Percentiles rank a stretch among this genome's conserved stretches.
Conservation (phyloP, 2,797 vertebrate species). For the Hylomyscus alleni region DNA sequence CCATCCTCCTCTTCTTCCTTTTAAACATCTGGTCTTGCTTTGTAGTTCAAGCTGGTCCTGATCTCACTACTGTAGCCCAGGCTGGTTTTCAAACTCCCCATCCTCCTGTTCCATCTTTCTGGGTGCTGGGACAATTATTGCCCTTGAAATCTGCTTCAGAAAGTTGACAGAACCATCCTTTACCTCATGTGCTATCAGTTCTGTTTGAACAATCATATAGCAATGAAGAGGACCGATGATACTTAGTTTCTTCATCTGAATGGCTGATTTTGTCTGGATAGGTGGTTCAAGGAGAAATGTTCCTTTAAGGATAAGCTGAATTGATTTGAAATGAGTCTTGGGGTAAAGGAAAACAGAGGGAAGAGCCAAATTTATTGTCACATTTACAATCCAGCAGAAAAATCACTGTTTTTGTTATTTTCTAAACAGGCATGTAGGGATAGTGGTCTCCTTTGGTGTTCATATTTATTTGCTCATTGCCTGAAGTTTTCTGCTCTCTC, state of each 20-base stretch:
- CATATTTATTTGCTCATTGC: neutral
- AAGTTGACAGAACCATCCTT: neutral
- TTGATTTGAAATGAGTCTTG: neutral
- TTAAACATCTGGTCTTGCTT: neutral
- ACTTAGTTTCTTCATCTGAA: neutral
- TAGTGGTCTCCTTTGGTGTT: neutral
- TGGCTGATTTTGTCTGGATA: neutral
- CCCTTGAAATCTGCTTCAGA: neutral
- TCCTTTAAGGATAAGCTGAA: constrained; percentile 4
- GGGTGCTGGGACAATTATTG: neutral
- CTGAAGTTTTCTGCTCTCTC: constrained; percentile 14
- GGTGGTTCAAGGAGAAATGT: neutral
- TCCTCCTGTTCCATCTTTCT: neutral
- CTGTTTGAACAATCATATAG: neutral
- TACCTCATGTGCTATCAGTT: neutral
- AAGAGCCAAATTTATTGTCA: neutral
- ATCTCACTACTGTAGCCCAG: too few relatives aligned
- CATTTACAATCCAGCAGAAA: neutral
- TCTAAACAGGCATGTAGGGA: neutral
- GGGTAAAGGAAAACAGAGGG: neutral
- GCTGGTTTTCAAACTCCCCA: neutral
- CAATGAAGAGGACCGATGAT: neutral
- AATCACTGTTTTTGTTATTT: constrained; percentile 15
- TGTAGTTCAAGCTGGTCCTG: neutral
- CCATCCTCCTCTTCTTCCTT: too few relatives aligned